These are phyloP conservation scores for Metridium senile DNA, from an alignment of 92 coral and sea anemone species.

Conservation along the genomic window DNA sequence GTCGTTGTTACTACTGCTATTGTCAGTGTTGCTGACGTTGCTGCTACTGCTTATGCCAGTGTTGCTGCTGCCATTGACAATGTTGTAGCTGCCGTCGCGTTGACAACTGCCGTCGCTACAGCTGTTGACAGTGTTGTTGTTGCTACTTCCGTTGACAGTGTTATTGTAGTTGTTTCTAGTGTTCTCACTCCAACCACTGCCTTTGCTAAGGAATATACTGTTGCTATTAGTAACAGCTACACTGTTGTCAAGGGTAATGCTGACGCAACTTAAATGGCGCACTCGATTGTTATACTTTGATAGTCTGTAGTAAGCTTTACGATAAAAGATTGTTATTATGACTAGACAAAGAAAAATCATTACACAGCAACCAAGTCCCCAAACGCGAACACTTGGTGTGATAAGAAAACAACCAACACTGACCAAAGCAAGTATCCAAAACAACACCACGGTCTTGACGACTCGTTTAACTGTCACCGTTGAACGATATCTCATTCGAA, in stretches of 20 bases:
- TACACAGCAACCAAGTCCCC: conserved; percentile 2
- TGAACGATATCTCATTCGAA: not conserved
- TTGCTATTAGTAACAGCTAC: not conserved
- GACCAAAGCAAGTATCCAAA: not conserved
- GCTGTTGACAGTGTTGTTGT: not conserved
- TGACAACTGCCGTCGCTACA: not conserved
- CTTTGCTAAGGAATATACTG: not conserved
- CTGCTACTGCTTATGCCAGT: not conserved
- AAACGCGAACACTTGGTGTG: not conserved
- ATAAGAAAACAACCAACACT: not conserved
- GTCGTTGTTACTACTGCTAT: conserved; percentile 8
- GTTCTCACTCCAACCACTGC: not conserved
- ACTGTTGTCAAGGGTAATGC: not conserved
- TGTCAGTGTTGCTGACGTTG: conserved; percentile 8
- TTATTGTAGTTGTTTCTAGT: not conserved
- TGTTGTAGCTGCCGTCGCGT: not conserved
- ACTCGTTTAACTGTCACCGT: conserved; percentile 12
- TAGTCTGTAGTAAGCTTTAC: conserved; percentile 8
- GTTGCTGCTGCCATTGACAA: not conserved
- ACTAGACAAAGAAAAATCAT: not conserved
- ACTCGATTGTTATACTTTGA: not conserved
- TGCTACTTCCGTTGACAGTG: not conserved
- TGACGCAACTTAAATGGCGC: not conserved
- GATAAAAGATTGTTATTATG: not conserved
- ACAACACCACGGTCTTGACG: not conserved